Evolutionary conservation across 2,113 vertebrate genomes (phyloP).

Genomic region (Gobius niger): DNA sequence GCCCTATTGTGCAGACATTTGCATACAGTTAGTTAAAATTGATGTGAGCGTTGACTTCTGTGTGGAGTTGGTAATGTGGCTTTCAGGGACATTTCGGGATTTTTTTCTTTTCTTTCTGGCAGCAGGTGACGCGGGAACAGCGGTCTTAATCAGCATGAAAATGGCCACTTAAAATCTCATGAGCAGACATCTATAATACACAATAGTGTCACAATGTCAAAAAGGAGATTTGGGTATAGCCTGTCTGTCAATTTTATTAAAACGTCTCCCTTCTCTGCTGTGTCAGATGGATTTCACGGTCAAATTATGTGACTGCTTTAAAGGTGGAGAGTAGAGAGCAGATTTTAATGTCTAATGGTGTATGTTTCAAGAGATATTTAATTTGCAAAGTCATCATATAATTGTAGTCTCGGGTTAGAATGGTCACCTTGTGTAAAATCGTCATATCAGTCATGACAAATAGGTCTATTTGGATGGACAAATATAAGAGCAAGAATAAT

Average conservation of each 20-base stretch:
- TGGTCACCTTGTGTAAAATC: neutral
- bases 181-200: slow-evolving; percentile 10
- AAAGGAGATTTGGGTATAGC: slow-evolving; percentile 6
- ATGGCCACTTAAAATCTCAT: slow-evolving; percentile 22
- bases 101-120: slow-evolving; percentile 18
- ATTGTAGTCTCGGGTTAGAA: neutral
- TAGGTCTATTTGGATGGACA: no score
- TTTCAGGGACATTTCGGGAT: slow-evolving; percentile 6
- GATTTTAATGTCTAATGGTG: neutral
- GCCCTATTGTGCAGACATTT: neutral
- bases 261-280: neutral
- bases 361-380: neutral
- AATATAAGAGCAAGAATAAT: no score
- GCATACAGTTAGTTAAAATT: slow-evolving; percentile 6
- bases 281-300: slow-evolving; percentile 19
- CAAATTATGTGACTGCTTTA: neutral
- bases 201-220: slow-evolving; percentile 35
- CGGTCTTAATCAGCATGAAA: slow-evolving; percentile 17
- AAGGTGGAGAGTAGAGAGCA: neutral
- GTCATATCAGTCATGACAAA: no score
- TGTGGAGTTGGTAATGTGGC: neutral
- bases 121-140: slow-evolving; percentile 7
- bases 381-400: neutral
- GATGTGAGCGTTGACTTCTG: neutral
- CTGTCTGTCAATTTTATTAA: slow-evolving; percentile 25